A percentile compares a stretch with the other conserved stretches of the same genome.
Evolutionary conservation across 2,888 invertebrate species (phyloP).

Genomic region (Eumacrocentrus americanus): DNA sequence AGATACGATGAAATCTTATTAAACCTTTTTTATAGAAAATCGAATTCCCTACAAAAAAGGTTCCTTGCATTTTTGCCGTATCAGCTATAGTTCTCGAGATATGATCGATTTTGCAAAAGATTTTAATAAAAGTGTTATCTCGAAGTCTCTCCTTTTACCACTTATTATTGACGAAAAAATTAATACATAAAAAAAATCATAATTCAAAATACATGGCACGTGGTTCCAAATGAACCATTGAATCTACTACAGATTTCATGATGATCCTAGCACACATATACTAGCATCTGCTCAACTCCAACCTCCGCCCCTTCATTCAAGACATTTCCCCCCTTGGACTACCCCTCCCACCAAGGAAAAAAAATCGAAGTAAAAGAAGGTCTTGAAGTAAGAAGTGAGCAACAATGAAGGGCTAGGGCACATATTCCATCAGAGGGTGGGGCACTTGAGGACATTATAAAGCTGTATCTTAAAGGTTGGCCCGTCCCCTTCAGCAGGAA

Average conservation of each 20-base stretch:
- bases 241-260: background rate
- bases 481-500: conserved; percentile 18
- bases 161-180: no score
- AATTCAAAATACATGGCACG: background rate
- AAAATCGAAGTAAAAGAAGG: background rate
- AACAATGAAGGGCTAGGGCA: conserved; percentile 46
- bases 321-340: background rate
- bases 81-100: no score
- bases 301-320: background rate
- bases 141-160: no score
- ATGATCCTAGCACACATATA: background rate
- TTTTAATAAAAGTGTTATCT: no score
- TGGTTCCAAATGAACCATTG: background rate
- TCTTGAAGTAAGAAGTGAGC: conserved; percentile 48
- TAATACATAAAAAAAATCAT: background rate
- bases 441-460: conserved; percentile 57
- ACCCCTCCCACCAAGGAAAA: conserved; percentile 8
- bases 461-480: conserved; percentile 42
- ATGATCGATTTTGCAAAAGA: no score
- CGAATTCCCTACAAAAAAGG: no score
- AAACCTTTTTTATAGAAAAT: no score
- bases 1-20: no score
- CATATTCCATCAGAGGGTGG: conserved; percentile 45
- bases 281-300: conserved; percentile 27
- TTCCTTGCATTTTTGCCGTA: no score